Conservation (phyloP, 2,797 vertebrate species). For the Parauchenoglanis ngamensis region DNA sequence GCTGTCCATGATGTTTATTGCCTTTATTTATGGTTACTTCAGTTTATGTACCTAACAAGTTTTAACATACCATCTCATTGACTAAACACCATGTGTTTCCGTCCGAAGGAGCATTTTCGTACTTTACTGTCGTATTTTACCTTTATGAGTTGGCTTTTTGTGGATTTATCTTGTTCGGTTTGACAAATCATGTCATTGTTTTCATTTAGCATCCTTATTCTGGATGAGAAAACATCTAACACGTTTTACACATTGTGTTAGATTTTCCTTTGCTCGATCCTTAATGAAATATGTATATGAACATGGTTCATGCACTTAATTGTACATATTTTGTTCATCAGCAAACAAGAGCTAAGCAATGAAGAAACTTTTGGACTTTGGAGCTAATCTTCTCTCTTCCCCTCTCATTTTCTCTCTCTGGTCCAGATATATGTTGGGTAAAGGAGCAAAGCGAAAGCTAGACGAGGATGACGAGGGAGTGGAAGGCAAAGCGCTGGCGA, state of each 20-base stretch:
- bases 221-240: conserved; percentile 41
- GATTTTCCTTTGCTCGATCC: conserved; percentile 14
- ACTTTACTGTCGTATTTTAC: conserved; percentile 39
- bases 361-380: background rate
- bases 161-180: conserved; percentile 37
- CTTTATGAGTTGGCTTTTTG: conserved; percentile 37
- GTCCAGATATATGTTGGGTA: conserved; percentile 99
- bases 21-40: conserved; percentile 47
- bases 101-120: conserved; percentile 37
- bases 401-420: conserved; percentile 48
- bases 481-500: conserved; percentile 96
- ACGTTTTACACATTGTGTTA: conserved; percentile 40
- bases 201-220: conserved; percentile 36
- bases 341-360: background rate
- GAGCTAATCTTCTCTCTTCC: conserved; percentile 14
- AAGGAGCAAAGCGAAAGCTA: conserved; percentile 99
- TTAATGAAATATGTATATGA: conserved; percentile 17
- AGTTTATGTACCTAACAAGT: conserved; percentile 42
- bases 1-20: conserved; percentile 49
- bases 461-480: conserved; percentile 99
- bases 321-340: background rate
- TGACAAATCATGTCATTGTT: conserved; percentile 37
- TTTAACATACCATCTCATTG: conserved; percentile 45
- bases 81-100: conserved; percentile 42
- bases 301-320: conserved; percentile 9